Evolutionary conservation across 2,888 invertebrate species (phyloP), one percentile per base, ranked within the genome.

Genomic region (Pilophorus perplexus): DNA sequence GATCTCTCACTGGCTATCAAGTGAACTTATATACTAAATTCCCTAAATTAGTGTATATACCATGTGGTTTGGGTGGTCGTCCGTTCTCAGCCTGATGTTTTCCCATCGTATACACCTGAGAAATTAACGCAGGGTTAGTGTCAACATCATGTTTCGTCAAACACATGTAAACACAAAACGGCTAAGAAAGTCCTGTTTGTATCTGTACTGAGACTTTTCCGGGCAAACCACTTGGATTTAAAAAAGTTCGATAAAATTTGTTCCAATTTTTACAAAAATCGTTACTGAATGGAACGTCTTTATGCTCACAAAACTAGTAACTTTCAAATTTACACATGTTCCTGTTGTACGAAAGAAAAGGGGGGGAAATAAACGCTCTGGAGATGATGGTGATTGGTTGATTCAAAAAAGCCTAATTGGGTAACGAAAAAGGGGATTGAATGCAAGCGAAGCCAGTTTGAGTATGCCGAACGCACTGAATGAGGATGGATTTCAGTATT

Each of bases 11-110:
- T n/a, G n/a, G n/a, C n/a, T n/a, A n/a, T n/a, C n/a, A n/a, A n/a
- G n/a, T n/a, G n/a, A n/a, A n/a, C n/a, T n/a, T n/a, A n/a, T n/a
- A n/a, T n/a, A n/a, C n/a, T n/a, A n/a, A n/a, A 46, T 60, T 62
- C 62, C 62, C 62, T 62, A 62, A 48, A 62, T 52, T 52, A 52
- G 52, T 52, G 23, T 62, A 62, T 62, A 62, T 62, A 62, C 62
- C 62, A 62, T 62, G 44, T 46, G 27, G 62, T 44, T 62, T 62
- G 37, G 62, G 62, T 62, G 62, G 62, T 62, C 28, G 62, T 62
- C 62, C 62, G 8, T 46, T 62, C 62, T 62, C 62, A 62, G 62
- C 62, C 46, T 46, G 62, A 44, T 46, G 62, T 27, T 62, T 60
- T 60, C 44, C 62, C 62, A 46, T 62, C 28, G 27, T 28, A 27